A percentile compares a stretch with the other conserved stretches of the same genome.
These are phyloP conservation scores for Bibio marci DNA, from an alignment of 2,888 invertebrate genomes.

Conservation along the genomic window DNA sequence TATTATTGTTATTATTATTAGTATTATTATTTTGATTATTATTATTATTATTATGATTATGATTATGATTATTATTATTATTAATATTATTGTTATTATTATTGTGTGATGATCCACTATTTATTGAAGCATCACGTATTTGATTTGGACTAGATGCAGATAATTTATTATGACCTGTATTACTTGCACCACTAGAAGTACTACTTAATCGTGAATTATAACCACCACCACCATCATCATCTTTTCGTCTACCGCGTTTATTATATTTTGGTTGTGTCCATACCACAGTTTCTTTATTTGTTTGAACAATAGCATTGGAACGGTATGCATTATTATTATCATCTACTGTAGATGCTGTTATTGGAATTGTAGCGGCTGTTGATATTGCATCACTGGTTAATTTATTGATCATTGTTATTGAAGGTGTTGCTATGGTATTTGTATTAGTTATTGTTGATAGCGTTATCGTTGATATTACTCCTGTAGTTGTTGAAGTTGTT, in stretches of 20 bases:
- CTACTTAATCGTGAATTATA: slow-evolving; percentile 4
- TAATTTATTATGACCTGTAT: neutral
- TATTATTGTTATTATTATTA: slow-evolving; percentile 4
- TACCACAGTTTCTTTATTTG: neutral
- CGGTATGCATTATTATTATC: slow-evolving; percentile 1
- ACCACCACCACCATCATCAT: slow-evolving; percentile 18
- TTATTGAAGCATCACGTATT: slow-evolving; percentile 2
- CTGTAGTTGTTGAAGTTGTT: slow-evolving; percentile 7
- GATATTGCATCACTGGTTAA: neutral
- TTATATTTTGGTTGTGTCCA: neutral
- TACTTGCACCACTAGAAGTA: slow-evolving; percentile 2
- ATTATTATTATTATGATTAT: too few species aligned
- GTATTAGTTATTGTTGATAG: slow-evolving; percentile 12
- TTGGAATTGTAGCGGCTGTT: slow-evolving; percentile 7
- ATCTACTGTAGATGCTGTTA: slow-evolving; percentile 8
- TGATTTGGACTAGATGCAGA: slow-evolving; percentile 7
- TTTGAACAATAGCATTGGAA: too few species aligned
- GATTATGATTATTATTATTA: slow-evolving; percentile 5
- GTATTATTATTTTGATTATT: slow-evolving; percentile 3
- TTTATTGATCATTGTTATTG: neutral
- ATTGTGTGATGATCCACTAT: slow-evolving; percentile 6
- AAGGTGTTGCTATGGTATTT: slow-evolving; percentile 7
- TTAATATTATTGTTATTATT: slow-evolving; percentile 2
- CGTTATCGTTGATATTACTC: slow-evolving; percentile 11
- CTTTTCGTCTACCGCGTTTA: slow-evolving; percentile 23